phyloP scores from a whole-genome alignment of 2,888 invertebrate genomes.

The Melipona bicolor region DNA sequence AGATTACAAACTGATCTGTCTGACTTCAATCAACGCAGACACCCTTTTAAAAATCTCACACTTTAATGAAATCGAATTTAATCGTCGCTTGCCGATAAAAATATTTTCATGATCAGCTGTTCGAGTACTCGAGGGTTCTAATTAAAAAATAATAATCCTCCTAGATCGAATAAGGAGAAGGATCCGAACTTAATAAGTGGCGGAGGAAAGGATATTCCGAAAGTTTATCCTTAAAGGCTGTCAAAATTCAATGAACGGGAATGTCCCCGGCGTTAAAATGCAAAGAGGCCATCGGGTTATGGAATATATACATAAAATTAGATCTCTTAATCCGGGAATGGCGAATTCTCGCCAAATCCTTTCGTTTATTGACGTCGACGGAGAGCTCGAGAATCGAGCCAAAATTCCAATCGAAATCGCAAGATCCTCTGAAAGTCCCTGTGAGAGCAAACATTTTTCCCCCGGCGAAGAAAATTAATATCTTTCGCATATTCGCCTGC shows the following conservation, averaged over 20 bases:
- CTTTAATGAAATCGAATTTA: neutral
- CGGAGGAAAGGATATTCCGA: neutral
- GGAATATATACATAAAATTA: constrained; percentile 58
- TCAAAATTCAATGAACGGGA: constrained; percentile 39
- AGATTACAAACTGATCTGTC: too few species aligned
- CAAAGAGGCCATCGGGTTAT: constrained; percentile 39
- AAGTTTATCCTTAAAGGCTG: constrained; percentile 11
- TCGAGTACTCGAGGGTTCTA: neutral
- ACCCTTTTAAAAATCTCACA: neutral
- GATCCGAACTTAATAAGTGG: constrained; percentile 10
- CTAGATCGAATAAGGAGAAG: neutral
- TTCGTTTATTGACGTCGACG: constrained; percentile 32
- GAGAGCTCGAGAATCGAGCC: neutral
- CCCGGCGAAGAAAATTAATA: neutral
- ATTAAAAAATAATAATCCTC: neutral
- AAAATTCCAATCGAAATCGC: constrained; percentile 6
- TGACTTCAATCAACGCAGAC: too few species aligned
- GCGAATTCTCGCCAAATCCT: constrained; percentile 13
- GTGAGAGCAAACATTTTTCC: neutral
- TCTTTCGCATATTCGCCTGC: constrained; percentile 9
- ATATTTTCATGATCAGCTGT: neutral
- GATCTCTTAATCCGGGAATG: constrained; percentile 33
- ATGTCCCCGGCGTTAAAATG: constrained; percentile 34
- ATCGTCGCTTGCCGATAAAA: neutral
- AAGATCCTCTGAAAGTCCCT: neutral